A percentile compares a stretch with the other conserved stretches of the same genome.
Conservation (phyloP, 2,797 vertebrate genomes). For the Lutra lutra region DNA sequence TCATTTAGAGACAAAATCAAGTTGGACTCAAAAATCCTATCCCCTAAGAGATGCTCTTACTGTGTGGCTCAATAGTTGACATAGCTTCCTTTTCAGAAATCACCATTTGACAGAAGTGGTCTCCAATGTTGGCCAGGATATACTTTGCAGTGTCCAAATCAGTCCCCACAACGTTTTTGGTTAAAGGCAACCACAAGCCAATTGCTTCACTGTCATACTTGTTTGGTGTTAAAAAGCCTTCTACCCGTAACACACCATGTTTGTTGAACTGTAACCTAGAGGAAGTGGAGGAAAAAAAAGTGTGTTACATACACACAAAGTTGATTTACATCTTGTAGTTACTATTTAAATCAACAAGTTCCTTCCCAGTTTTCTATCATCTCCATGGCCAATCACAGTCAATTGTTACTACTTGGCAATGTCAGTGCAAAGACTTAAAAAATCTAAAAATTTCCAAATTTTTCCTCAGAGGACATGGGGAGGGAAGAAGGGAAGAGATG, state of each 20-base stretch:
- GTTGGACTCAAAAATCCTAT: conserved; percentile 63
- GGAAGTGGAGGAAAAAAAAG: neutral
- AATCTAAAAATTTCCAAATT: neutral
- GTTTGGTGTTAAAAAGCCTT: conserved; percentile 89
- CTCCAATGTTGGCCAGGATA: conserved; percentile 89
- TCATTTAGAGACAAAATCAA: conserved; percentile 55
- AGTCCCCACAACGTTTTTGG: conserved; percentile 86
- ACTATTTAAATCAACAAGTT: neutral
- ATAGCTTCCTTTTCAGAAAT: conserved; percentile 90
- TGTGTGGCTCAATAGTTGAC: conserved; percentile 88
- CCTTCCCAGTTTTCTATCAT: conserved; percentile 16
- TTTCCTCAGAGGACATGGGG: neutral
- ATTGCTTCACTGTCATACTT: conserved; percentile 89
- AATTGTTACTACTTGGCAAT: neutral
- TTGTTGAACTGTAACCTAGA: conserved; percentile 88
- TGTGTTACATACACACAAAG: neutral
- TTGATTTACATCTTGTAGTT: neutral
- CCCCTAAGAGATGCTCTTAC: conserved; percentile 84
- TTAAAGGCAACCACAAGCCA: conserved; percentile 87
- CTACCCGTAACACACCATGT: conserved; percentile 88
- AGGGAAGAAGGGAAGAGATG: neutral
- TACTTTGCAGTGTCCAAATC: conserved; percentile 90
- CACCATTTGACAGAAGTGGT: conserved; percentile 90
- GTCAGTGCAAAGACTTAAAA: neutral
- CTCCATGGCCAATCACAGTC: neutral